Conservation (phyloP, 2,888 invertebrate genomes). For the Cerastis leucographa region DNA sequence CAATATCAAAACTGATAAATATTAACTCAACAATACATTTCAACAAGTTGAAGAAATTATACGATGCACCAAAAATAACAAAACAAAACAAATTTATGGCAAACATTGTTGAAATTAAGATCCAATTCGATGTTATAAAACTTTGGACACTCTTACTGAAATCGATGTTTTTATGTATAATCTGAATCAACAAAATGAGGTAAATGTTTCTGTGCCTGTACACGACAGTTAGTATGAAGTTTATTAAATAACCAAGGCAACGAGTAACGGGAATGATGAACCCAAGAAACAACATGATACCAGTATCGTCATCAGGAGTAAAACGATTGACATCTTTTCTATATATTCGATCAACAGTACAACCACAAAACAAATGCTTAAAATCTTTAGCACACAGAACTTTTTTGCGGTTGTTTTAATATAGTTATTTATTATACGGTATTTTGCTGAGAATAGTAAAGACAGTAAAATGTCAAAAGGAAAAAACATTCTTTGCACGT, state of each 20-base stretch:
- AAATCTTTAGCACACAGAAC: constrained; percentile 1
- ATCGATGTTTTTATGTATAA: not conserved
- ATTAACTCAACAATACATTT: not conserved
- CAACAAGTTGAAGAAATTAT: not conserved
- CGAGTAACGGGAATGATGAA: not conserved
- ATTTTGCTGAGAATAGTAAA: constrained; percentile 7
- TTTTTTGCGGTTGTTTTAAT: not conserved
- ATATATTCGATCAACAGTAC: not conserved
- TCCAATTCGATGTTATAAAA: constrained; percentile 3
- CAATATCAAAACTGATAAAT: constrained; percentile 6
- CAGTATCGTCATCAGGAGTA: not conserved
- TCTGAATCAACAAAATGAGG: not conserved
- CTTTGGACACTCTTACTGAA: not conserved
- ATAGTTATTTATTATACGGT: not conserved
- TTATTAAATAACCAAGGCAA: not conserved
- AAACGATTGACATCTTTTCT: not conserved
- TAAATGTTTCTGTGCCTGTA: not conserved
- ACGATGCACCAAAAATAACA: not conserved
- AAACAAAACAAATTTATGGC: not conserved
- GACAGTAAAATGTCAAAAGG: constrained; percentile 4
- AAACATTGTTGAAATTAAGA: not conserved
- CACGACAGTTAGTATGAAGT: not conserved
- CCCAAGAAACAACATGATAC: not conserved
- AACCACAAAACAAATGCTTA: constrained; percentile 4
- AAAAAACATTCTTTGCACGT: constrained; percentile 9